Evolutionary conservation across 1,140 invertebrate genomes (phyloP).

Genomic region (Neotoxoptera formosana): DNA sequence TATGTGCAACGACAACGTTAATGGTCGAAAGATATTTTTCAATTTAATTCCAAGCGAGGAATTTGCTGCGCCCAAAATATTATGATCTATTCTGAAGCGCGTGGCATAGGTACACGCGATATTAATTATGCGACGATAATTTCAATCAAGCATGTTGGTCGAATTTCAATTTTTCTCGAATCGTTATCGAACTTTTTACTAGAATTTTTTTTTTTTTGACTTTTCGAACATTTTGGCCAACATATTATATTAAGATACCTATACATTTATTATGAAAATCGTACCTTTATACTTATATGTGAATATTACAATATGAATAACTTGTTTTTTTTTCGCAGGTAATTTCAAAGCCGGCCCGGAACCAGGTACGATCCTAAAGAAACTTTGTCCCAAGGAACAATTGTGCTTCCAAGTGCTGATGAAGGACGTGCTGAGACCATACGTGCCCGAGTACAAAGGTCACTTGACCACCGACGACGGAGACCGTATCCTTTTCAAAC

Average conservation of each 20-base stretch:
- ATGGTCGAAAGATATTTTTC: not conserved
- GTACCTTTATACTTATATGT: not conserved
- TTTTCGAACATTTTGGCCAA: too few species aligned
- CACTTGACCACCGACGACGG: conserved; percentile 79
- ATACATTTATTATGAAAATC: too few species aligned
- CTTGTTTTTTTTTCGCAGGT: conserved; percentile 61
- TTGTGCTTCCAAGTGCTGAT: conserved; percentile 85
- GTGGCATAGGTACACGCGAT: not conserved
- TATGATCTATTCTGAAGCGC: not conserved
- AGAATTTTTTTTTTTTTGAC: too few species aligned
- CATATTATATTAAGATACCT: not conserved
- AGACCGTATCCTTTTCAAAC: conserved; percentile 72
- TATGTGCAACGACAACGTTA: not conserved
- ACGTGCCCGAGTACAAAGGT: conserved; percentile 91
- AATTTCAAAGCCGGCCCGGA: conserved; percentile 93
- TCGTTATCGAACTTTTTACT: too few species aligned
- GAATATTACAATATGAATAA: not conserved
- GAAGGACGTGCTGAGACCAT: conserved; percentile 85
- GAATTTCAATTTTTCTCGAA: not conserved
- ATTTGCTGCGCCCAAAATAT: not conserved
- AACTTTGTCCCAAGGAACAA: conserved; percentile 88
- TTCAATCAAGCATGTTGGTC: not conserved
- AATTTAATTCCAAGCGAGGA: not conserved
- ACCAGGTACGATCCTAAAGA: conserved; percentile 93
- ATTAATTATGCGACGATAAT: not conserved